Base-by-base conservation (phyloP, 2,888 invertebrate genomes). In the Sarcophaga rosellei region DNA sequence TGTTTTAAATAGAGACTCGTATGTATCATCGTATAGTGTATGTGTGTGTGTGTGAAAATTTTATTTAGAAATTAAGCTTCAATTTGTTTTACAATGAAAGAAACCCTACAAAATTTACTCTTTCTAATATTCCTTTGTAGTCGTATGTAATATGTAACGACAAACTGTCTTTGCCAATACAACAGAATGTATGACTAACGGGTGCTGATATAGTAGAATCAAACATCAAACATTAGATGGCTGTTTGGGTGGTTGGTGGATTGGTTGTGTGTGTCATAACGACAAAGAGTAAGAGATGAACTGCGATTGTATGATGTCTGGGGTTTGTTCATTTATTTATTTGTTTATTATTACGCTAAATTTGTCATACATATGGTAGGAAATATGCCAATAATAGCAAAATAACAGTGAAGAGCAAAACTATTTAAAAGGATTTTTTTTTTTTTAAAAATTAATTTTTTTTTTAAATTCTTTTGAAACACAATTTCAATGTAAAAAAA, bases 41-140 rank as follows among this genome's bases (percentile, higher is more conserved):
- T 35, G 35, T 35, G 8, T 35, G 1, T 35, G 35, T 35, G 35
- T 35, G 35, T 35, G 35, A 35, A 10, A 35, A 35, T 35, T 35
- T 35, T 35, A 35, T 35, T 10, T 35, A 35, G 35, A 35, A 35
- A 35, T 35, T 10, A 35, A 35, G 35, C 35, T 10, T 35, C 35
- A 35, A 35, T 35, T 35, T 35, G 10, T 17, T 17, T 53, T 15
- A 53, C 12, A 53, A 53, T 4, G 53, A 59, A 66, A 61, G 81
- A 81, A 81, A 81, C 81, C 81, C 61, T 81, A 81, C 8, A 81
- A 81, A 74, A 47, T 57, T 45, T 53, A 53, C 17, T 25, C 20
- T 69, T 62, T n/a, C n/a, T n/a, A 10, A 66, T 66, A 20, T 44
- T 59, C 62, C 21, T 78, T 4, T 35, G 35, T 35, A 35, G 35